Conservation (phyloP, 2,888 invertebrate species). For the Fabriciana adippe region DNA sequence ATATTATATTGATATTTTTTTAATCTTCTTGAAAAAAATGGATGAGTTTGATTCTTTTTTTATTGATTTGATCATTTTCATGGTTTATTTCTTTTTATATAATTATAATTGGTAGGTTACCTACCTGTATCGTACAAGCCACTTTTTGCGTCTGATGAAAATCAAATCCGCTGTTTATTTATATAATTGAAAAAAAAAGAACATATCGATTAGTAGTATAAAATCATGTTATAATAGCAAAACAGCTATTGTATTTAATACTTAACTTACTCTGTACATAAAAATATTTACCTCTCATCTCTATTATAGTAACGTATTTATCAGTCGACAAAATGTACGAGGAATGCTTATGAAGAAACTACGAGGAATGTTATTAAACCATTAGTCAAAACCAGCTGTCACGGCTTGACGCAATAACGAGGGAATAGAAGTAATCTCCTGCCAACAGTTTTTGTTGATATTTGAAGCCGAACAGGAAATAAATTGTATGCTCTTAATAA, state of each 20-base stretch:
- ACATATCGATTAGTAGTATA: no score
- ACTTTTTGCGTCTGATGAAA: no score
- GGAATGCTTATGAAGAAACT: constrained; percentile 15
- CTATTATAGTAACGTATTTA: constrained; percentile 5
- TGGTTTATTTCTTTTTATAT: no score
- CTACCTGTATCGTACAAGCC: no score
- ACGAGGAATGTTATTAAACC: constrained; percentile 38
- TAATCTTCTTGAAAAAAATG: neutral
- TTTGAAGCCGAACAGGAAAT: constrained; percentile 19
- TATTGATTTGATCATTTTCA: no score
- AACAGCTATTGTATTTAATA: no score
- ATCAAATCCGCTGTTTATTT: no score
- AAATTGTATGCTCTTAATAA: neutral
- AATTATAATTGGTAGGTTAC: no score
- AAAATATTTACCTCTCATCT: neutral
- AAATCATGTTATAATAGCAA: no score
- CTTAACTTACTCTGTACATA: no score
- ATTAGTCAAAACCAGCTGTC: constrained; percentile 36
- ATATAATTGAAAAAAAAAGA: no score
- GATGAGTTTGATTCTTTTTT: no score
- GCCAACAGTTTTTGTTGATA: constrained; percentile 27
- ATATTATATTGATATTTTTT: neutral
- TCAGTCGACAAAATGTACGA: constrained; percentile 8
- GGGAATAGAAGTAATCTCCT: constrained; percentile 22
- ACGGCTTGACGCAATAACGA: constrained; percentile 26